Base-by-base conservation (phyloP, 2,888 invertebrate species). In the Toxonevra muliebris region DNA sequence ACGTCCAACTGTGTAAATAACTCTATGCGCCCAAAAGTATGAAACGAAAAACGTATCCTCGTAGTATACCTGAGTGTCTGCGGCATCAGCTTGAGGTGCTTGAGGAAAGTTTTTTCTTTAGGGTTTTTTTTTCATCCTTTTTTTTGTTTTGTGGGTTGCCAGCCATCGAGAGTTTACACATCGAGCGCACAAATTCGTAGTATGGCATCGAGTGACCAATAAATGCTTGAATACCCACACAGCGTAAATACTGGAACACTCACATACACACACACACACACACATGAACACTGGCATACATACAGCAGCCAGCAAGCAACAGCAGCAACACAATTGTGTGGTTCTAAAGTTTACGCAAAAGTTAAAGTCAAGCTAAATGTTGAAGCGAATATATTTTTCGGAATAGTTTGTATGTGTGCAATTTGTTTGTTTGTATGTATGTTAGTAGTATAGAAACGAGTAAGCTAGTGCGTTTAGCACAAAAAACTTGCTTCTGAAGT, bases 401-500 rank as follows among this genome's bases (percentile, higher is more conserved):
- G 13, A 20, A 15, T 58, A 40, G 40, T 41, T 58, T n/a, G 15
- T 11, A 15, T 13, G 48, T 55, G 61, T 60, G 30, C 30, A 30
- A 7, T 4, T 30, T 30, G 30, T 30, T 30, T 30, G 30, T 30
- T 30, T 30, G 30, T 30, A 30, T 30, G 30, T 30, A n/a, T n/a
- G n/a, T n/a, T n/a, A n/a, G n/a, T 30, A 7, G 7, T 30, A 4
- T 30, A 30, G 30, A 30, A 30, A 7, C 2, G 30, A 52, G 50
- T 62, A 53, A 41, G 58, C 59, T 20, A 61, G 60, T 43, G 41
- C 30, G 30, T 30, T 30, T 30, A 30, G 30, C 30, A 30, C 30
- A 30, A 30, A 30, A 30, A 53, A 62, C 62, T 60, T 69, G 61
- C 55, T 71, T 15, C 66, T 41, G 66, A 71, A 77, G 77, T 80